Conservation (phyloP, 1,140 invertebrate species). For the Mizuhopecten yessoensis region DNA sequence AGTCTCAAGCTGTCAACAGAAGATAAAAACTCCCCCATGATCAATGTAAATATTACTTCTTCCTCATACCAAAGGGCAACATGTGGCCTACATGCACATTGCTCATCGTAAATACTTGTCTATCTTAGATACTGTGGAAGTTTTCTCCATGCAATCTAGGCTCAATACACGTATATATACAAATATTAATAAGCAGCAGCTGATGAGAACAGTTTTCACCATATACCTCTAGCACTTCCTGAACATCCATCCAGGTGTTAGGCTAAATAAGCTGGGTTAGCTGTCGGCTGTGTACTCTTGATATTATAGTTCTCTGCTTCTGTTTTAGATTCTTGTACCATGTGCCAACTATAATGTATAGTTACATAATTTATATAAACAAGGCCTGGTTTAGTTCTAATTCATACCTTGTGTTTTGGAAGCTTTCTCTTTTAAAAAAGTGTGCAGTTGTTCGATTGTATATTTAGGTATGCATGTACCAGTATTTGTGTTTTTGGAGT, state of each 20-base stretch:
- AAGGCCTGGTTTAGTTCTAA: background rate
- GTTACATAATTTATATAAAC: background rate
- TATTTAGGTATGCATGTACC: too few relatives aligned
- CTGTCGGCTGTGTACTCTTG: background rate
- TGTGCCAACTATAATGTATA: background rate
- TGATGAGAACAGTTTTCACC: conserved; percentile 14
- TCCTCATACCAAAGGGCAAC: background rate
- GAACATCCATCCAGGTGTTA: too few relatives aligned
- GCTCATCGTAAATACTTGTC: background rate
- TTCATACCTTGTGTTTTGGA: background rate
- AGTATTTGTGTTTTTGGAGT: background rate
- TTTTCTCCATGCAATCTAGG: background rate
- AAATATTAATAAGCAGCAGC: too few relatives aligned
- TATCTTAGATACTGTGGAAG: conserved; percentile 13
- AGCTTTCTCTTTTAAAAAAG: background rate
- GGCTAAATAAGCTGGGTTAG: too few relatives aligned
- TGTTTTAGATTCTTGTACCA: too few relatives aligned
- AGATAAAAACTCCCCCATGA: conserved; percentile 18
- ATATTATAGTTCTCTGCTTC: background rate
- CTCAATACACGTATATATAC: too few relatives aligned
- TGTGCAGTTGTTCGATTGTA: too few relatives aligned
- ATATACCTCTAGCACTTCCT: background rate
- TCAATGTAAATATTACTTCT: background rate
- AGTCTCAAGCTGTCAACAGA: background rate
- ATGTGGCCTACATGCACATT: background rate